Evolutionary conservation across 2,113 vertebrate species (phyloP).

Genomic region (Penelope pileata): DNA sequence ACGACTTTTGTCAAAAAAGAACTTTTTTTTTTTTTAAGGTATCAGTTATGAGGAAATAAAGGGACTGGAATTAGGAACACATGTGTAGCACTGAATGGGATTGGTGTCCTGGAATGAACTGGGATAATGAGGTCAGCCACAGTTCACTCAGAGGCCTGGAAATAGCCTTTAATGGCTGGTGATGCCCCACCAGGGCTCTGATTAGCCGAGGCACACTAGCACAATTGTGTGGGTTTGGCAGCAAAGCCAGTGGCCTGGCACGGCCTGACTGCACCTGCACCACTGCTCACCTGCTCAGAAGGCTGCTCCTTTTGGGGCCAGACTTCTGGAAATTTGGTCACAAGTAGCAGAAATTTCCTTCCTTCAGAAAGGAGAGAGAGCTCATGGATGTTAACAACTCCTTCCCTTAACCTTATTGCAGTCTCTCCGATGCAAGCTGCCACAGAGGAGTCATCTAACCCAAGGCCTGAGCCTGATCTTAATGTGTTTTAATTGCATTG

Average conservation of each 20-base stretch:
- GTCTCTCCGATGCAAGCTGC: not conserved
- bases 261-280: not conserved
- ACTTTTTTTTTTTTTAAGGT: not conserved
- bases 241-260: not conserved
- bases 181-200: not conserved
- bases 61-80: not conserved
- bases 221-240: not conserved
- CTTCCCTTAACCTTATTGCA: rapidly evolving
- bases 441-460: not conserved
- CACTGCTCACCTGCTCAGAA: too few species aligned
- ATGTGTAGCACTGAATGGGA: rapidly evolving
- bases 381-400: rapidly evolving
- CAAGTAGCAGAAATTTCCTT: not conserved
- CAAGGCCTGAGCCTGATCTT: too few species aligned
- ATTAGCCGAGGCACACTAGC: rapidly evolving
- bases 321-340: rapidly evolving
- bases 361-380: rapidly evolving
- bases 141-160: not conserved
- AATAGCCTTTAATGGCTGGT: not conserved
- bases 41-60: not conserved
- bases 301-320: not conserved
- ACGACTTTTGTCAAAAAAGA: rapidly evolving
- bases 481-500: not conserved
- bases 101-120: not conserved
- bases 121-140: not conserved